Conservation (phyloP, 2,797 vertebrate species). For the Fringilla coelebs region DNA sequence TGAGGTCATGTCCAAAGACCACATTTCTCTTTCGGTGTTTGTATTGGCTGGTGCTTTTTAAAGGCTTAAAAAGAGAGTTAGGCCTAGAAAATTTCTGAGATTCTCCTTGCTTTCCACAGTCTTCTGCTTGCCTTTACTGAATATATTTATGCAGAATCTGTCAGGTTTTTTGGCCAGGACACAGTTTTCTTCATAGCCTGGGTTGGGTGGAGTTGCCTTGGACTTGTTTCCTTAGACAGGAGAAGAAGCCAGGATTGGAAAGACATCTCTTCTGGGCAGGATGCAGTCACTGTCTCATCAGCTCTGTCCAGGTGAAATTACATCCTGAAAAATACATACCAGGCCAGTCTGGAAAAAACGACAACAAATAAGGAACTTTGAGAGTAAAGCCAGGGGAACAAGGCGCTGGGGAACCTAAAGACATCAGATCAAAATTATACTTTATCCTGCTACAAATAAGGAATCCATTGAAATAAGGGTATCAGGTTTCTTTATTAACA, state of each 20-base stretch:
- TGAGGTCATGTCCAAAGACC: background rate
- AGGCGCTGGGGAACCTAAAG: background rate
- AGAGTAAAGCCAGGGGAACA: background rate
- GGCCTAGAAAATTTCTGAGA: background rate
- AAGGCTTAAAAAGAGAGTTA: background rate
- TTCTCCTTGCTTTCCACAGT: background rate
- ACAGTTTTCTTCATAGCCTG: background rate
- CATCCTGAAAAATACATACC: background rate
- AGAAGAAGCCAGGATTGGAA: background rate
- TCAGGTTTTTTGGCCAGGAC: background rate
- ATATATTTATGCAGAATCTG: background rate
- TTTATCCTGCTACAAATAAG: background rate
- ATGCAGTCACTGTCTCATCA: background rate
- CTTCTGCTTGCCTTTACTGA: background rate
- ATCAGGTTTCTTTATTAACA: background rate
- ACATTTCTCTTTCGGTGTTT: background rate
- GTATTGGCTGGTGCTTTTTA: background rate
- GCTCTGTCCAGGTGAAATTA: constrained; percentile 8
- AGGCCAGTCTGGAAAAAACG: background rate
- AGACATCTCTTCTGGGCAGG: background rate
- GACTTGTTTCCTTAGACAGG: background rate
- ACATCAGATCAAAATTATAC: background rate
- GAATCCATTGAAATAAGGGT: background rate
- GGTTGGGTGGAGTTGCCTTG: constrained; percentile 33
- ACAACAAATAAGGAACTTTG: background rate